Evolutionary conservation across 2,888 invertebrate species (phyloP), one percentile per base, ranked within the genome.

Genomic region (Cephus runcator): DNA sequence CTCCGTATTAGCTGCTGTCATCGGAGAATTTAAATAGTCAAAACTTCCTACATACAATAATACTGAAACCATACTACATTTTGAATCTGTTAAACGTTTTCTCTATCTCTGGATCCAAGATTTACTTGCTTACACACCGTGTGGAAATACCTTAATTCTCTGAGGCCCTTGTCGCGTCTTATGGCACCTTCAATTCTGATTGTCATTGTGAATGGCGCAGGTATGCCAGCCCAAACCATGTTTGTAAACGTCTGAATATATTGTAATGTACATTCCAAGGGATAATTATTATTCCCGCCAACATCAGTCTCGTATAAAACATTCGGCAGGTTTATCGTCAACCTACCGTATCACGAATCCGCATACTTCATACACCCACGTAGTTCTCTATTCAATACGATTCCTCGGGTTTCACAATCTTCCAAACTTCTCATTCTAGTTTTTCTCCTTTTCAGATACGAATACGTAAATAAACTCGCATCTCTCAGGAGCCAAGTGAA

Each of bases 181-280:
- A 23, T 34, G 34, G 74, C 74, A 36, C 74, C 74, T 74, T n/a
- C 23, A 74, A 33, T 74, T 74, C 36, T n/a, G 35, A 74, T 35
- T 74, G 74, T 74, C 74, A 74, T 74, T 74, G 74, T 34, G 36
- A 74, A 74, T 34, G 34, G 74, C 34, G 31, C 31, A 71, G 71
- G 71, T 71, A 71, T 74, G 77, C 80, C 82, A 80, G 75, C 80
- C 84, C 79, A 81, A 81, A 83, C 79, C 81, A 74, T 83, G 84
- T 83, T 79, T 73, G 78, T 73, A 69, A 73, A 76, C 73, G 75
- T 69, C 75, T 36, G 73, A 33, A 77, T 79, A 78, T 79, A 80
- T 77, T 75, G 76, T 71, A 69, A 76, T 79, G 82, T 80, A 34
- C 71, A 34, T 71, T 34, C 31, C 71, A 71, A 71, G 15, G 71